Evolutionary conservation across 2,888 invertebrate genomes (phyloP), one percentile per base, ranked within the genome.

Genomic region (Hyppa rectilinea): DNA sequence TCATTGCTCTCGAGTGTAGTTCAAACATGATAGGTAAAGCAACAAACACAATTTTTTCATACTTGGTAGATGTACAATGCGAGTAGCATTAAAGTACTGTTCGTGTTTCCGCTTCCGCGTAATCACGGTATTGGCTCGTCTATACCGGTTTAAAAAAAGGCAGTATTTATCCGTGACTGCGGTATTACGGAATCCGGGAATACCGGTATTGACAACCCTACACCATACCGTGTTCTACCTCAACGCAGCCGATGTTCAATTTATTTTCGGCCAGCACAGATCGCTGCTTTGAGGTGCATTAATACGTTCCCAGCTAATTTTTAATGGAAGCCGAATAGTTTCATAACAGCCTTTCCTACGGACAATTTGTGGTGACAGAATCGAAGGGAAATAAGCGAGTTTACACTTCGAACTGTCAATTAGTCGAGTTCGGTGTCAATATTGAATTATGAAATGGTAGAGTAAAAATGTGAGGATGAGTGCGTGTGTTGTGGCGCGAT

Each of bases 301-400:
- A 92, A 92, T 90, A 90, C 86, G 83, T 85, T 85, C 84, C 83
- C 81, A 87, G 88, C 90, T 90, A 92, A 88, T 89, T 90, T 91
- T 91, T 89, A 91, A 91, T 89, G 88, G 90, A 90, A 78, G 86
- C 80, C 81, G 81, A 80, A 87, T 86, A 87, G 84, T 85, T 82
- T 71, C 64, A 75, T 78, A 78, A 76, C 82, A 73, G 82, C 71
- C 66, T 74, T 73, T 83, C 71, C 84, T 86, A 78, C 75, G 65
- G 70, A 81, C 85, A 84, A 87, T 88, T 87, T 85, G 80, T 56
- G 80, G 75, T 87, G 87, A 87, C 88, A 87, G 78, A 14, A 68
- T 83, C 43, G 84, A 79, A 81, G 62, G 77, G 78, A 62, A 65
- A 70, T 82, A 84, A 72, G 50, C 59, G 83, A 78, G 63, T 77